Base-by-base conservation (phyloP, 2,797 vertebrate species). In the Coendou prehensilis region DNA sequence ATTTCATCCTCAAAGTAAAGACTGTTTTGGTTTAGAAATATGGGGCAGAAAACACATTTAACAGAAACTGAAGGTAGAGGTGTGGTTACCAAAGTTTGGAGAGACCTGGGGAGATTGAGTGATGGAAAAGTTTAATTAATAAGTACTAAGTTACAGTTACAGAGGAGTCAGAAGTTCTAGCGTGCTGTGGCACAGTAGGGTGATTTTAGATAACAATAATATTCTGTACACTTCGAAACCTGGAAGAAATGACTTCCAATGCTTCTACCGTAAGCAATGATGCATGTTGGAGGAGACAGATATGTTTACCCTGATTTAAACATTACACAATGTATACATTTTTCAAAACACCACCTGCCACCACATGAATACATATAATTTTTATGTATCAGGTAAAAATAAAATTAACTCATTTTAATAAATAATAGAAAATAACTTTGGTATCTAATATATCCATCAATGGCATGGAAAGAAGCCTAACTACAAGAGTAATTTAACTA, bases 1-100 rank as follows among this genome's bases (percentile, higher is more conserved):
- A 92, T 89, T 85, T 94, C 23, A 76, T 92, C 61, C 54, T n/a
- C 57, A 84, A 85, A 63, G 91, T 9, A 14, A 87, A 91, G 5
- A 47, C 18, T 9, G 3, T 73, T 90, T 41, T 67, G 10, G 37
- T 82, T 90, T 78, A 7, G 56, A 75, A 94, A 82, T 47, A 54
- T 18, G 5, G 13, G 26, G 11, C 45, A 75, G 23, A 45, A 41
- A 57, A 37, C 23, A 75, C 15, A 41, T 26, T 83, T 61, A 69
- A 75, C 11, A 91, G 41, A 91, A 96, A 61, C 47, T 57, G 54
- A 69, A 18, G 57, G 7, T 17, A 33, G 15, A 41, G 4, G 33
- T 7, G n/a, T 18, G 80, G n/a, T 81, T 45, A 9, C 4, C 78
- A 30, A 18, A 54, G 50, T n/a, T 33, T 2, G 10, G 37, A 52